phyloP scores from a whole-genome alignment of 2,113 vertebrate species.

The Poeciliopsis prolifica region DNA sequence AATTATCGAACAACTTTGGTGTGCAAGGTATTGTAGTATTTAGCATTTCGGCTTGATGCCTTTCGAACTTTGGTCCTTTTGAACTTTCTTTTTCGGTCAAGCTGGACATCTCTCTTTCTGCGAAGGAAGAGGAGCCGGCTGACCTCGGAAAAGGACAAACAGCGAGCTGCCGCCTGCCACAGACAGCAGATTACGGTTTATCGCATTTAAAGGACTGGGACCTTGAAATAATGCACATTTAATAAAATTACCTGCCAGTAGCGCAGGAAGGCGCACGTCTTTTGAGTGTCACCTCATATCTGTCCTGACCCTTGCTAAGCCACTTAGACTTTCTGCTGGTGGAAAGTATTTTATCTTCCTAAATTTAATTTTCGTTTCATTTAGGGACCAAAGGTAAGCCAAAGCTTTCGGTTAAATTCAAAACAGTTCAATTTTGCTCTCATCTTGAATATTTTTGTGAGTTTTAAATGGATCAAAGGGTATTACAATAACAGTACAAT shows the following conservation, averaged over 20 bases:
- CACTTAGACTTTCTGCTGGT: conserved; percentile 62
- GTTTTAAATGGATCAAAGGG: conserved; percentile 39
- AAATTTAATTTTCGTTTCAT: conserved; percentile 56
- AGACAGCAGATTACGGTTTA: conserved; percentile 71
- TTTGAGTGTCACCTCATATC: conserved; percentile 68
- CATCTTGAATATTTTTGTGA: conserved; percentile 40
- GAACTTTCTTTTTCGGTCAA: conserved; percentile 11
- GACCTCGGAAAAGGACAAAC: conserved; percentile 67
- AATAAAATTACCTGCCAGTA: conserved; percentile 77
- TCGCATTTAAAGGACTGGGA: conserved; percentile 72
- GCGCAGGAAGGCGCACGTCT: conserved; percentile 40
- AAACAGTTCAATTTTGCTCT: conserved; percentile 41
- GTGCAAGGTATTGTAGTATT: conserved; percentile 16
- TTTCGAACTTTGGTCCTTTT: conserved; percentile 7
- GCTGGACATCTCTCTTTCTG: conserved; percentile 18
- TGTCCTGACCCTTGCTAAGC: conserved; percentile 60
- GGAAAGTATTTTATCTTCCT: conserved; percentile 62
- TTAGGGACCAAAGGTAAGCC: conserved; percentile 25
- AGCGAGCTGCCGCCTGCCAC: conserved; percentile 35
- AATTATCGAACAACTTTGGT: conserved; percentile 23
- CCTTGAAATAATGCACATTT: conserved; percentile 79
- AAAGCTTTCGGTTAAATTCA: conserved; percentile 40
- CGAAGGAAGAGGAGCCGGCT: conserved; percentile 32
- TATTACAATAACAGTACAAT: conserved; percentile 3
- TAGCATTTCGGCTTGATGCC: not conserved